Evolutionary conservation across 2,888 invertebrate genomes (phyloP).

Genomic region (Clusia tigrina): DNA sequence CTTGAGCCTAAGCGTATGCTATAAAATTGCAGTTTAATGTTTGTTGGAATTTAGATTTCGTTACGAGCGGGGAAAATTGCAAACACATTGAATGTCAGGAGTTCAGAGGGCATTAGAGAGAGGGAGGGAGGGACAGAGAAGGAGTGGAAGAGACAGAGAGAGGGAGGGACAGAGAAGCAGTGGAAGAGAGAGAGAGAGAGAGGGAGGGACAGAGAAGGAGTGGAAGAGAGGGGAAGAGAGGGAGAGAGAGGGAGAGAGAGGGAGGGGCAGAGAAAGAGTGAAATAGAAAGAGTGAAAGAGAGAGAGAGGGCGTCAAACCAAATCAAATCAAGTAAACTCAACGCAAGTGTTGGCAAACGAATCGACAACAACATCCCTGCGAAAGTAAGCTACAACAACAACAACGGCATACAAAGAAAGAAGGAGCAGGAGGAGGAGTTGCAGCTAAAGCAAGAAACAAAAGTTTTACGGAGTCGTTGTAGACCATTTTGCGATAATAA

Average conservation of each 20-base stretch:
- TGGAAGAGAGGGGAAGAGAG: too few species aligned
- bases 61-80: neutral
- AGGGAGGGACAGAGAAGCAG: neutral
- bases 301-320: neutral
- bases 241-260: neutral
- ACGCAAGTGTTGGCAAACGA: too few species aligned
- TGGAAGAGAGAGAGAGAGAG: neutral
- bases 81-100: neutral
- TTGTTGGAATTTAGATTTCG: neutral
- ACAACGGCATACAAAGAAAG: too few species aligned
- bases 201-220: neutral
- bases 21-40: constrained; percentile 18
- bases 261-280: neutral
- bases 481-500: neutral
- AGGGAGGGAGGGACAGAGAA: neutral
- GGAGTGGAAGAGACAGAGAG: neutral
- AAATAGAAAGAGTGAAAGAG: neutral
- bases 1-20: constrained; percentile 13
- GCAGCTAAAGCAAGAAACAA: neutral
- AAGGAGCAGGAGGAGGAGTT: neutral
- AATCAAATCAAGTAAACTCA: too few species aligned
- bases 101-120: neutral
- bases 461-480: neutral
- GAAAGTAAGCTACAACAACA: too few species aligned
- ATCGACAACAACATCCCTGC: too few species aligned